Evolutionary conservation across 1,140 invertebrate species (phyloP), one percentile per base, ranked within the genome.

Genomic region (Augochlora pura): DNA sequence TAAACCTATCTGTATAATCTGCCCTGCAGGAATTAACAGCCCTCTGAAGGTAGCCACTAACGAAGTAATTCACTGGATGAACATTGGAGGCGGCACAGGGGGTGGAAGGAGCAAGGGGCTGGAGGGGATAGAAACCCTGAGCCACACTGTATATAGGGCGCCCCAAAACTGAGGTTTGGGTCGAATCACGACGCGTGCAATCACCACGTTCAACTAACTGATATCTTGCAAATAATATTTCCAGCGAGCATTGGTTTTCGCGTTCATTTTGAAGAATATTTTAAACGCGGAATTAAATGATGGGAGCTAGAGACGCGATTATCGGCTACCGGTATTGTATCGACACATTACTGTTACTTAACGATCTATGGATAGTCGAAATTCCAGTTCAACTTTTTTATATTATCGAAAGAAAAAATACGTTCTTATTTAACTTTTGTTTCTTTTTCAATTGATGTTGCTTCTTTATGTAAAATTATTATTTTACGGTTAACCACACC

Each of bases 1-100:
- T 93, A 93, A 93, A 93, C 91, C 92, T 93, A 93, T 93, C 92
- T 93, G 92, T 93, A 93, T 93, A 93, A 93, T 93, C 92, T 93
- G 92, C 92, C 92, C 92, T 93, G 91, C 90, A 93, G 92, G 92
- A 93, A 93, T 93, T 93, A 93, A 93, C 92, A 92, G 92, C 92
- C 92, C 92, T 93, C 91, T 91, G 92, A 93, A 93, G 92, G 91
- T 92, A 91, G 92, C 92, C 92, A 93, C 92, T 93, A 93, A 93
- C 92, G 92, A 93, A 93, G 92, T 93, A 93, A 93, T 93, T 93
- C 92, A 93, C 91, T 93, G 91, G 91, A 93, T 92, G 92, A 93
- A 91, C 90, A 89, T 90, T 87, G 88, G 88, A 88, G 82, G 87
- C 80, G 77, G 27, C 16, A 16, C 10, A 64, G 54, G n/a, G 54